These are phyloP conservation scores for Nycteola revayana DNA, from an alignment of 2,888 invertebrate species.

Conservation along the genomic window DNA sequence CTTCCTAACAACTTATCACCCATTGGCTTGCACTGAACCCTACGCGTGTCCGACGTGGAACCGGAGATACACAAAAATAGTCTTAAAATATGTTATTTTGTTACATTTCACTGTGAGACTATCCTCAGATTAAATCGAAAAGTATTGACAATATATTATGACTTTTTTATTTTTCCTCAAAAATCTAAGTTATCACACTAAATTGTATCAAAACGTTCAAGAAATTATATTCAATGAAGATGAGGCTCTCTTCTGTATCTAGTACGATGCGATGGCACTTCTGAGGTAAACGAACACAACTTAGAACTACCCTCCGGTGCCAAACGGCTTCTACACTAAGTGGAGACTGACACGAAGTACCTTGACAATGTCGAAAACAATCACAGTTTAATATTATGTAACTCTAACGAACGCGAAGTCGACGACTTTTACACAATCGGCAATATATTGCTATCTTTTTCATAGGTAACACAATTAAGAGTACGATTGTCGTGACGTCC, in stretches of 20 bases:
- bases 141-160: neutral
- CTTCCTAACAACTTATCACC: constrained; percentile 30
- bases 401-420: constrained; percentile 14
- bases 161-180: neutral
- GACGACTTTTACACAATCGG: neutral
- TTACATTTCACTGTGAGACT: constrained; percentile 7
- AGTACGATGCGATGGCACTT: constrained; percentile 62
- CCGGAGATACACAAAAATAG: constrained; percentile 15
- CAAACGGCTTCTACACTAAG: constrained; percentile 32
- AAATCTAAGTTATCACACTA: constrained; percentile 6
- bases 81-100: constrained; percentile 5
- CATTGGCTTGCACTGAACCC: constrained; percentile 10
- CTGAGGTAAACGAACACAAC: constrained; percentile 70
- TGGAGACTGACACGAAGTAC: constrained; percentile 49
- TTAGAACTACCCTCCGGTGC: constrained; percentile 51
- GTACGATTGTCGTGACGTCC: no score
- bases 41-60: constrained; percentile 34
- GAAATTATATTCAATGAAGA: constrained; percentile 9
- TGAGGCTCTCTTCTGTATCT: constrained; percentile 26
- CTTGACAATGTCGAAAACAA: constrained; percentile 62
- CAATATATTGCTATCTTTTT: no score
- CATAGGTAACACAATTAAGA: no score
- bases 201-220: constrained; percentile 7
- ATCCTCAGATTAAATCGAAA: neutral
- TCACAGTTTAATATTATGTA: constrained; percentile 55